Percentiles rank a stretch among this genome's conserved stretches.
Evolutionary conservation across 1,140 invertebrate species (phyloP).

Genomic region (Drosophila ogumai): DNA sequence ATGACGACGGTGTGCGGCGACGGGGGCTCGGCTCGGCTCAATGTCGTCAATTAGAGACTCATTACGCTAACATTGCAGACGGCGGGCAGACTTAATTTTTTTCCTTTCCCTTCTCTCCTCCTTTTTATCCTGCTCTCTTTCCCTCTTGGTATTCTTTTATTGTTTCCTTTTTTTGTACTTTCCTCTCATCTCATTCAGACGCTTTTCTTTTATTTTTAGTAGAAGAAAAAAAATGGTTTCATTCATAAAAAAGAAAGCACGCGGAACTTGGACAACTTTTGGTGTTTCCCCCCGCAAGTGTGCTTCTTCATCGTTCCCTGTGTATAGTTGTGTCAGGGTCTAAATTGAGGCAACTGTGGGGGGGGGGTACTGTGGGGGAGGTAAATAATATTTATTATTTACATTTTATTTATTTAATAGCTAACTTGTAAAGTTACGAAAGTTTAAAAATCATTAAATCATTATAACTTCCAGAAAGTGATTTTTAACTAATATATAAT

Average conservation of each 20-base stretch:
- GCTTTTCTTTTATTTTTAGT: constrained; percentile 57
- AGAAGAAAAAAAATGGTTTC: constrained; percentile 63
- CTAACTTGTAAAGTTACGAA: not conserved
- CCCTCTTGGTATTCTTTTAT: constrained; percentile 69
- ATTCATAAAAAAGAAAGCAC: constrained; percentile 76
- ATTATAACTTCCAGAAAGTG: not conserved
- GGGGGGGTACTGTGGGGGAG: not conserved
- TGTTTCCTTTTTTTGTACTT: constrained; percentile 58
- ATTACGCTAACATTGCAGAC: constrained; percentile 83
- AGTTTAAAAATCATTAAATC: too few species aligned
- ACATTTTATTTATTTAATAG: not conserved
- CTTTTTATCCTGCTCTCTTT: constrained; percentile 36
- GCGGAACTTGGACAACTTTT: constrained; percentile 78
- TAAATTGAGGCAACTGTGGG: constrained; percentile 26
- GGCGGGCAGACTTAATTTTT: constrained; percentile 75
- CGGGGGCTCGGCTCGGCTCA: constrained; percentile 52
- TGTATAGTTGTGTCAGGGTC: constrained; percentile 48
- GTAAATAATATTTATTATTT: not conserved
- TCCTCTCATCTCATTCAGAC: constrained; percentile 9
- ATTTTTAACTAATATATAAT: not conserved
- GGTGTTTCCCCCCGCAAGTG: constrained; percentile 66
- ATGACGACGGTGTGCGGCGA: constrained; percentile 6
- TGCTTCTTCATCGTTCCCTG: constrained; percentile 18
- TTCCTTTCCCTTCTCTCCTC: constrained; percentile 7
- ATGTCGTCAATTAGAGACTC: constrained; percentile 84